Conservation (phyloP, 2,113 vertebrate species). For the Mixornis gularis region DNA sequence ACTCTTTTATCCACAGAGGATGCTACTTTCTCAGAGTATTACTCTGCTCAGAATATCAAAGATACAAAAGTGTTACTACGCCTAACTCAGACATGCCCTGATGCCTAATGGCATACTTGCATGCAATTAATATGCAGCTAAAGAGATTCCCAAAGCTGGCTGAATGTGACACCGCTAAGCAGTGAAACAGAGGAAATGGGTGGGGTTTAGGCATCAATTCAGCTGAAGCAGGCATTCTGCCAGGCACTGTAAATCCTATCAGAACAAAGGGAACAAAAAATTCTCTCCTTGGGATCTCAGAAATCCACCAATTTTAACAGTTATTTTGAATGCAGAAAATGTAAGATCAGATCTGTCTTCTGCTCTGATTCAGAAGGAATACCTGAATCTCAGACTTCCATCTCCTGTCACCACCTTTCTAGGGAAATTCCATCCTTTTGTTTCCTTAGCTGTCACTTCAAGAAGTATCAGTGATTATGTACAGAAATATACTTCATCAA, state of each 20-base stretch:
- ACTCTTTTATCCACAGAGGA: neutral
- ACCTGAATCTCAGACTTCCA: neutral
- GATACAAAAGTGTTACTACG: neutral
- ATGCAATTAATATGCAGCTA: conserved; percentile 39
- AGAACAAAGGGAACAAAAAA: conserved; percentile 46
- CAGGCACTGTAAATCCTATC: conserved; percentile 51
- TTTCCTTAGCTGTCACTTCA: neutral
- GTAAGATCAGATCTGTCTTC: neutral
- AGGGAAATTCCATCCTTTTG: neutral
- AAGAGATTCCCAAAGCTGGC: conserved; percentile 30
- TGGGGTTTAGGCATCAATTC: conserved; percentile 50
- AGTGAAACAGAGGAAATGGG: conserved; percentile 54
- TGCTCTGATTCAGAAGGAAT: neutral
- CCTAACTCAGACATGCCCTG: neutral
- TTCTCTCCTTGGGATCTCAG: neutral
- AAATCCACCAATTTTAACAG: neutral
- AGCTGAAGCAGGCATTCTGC: conserved; percentile 42
- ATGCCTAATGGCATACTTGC: neutral
- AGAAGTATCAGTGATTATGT: neutral
- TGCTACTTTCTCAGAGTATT: neutral
- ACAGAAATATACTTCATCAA: neutral
- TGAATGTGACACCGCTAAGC: conserved; percentile 20
- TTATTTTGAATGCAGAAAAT: neutral
- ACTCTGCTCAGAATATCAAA: neutral
- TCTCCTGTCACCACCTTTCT: neutral